phyloP scores from a whole-genome alignment of 2,888 invertebrate species.

The Chymomyza amoena region DNA sequence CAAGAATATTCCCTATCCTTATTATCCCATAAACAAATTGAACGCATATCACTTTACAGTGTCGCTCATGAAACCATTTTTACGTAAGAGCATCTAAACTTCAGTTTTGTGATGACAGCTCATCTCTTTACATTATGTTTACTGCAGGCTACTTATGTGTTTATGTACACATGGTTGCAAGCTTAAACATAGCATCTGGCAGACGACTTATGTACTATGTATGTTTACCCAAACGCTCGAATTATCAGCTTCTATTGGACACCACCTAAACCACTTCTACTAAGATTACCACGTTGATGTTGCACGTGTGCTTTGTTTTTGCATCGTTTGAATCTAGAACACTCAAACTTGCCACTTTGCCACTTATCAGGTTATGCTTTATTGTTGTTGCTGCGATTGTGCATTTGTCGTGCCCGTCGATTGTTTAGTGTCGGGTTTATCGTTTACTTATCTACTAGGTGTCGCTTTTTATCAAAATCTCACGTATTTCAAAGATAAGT shows the following conservation, averaged over 20 bases:
- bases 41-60: too few relatives aligned
- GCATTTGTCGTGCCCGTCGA: constrained; percentile 16
- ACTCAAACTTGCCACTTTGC: not conserved
- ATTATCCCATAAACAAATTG: too few relatives aligned
- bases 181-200: not conserved
- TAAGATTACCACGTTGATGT: not conserved
- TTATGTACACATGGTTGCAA: not conserved
- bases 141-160: not conserved
- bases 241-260: not conserved
- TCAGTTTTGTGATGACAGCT: too few relatives aligned
- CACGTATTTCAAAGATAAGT: constrained; percentile 21
- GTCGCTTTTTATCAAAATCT: constrained; percentile 36
- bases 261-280: not conserved
- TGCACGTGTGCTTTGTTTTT: not conserved
- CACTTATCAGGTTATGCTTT: constrained; percentile 13
- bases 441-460: constrained; percentile 30
- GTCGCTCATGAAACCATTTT: too few relatives aligned
- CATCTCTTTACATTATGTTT: not conserved
- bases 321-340: not conserved
- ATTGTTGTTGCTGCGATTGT: constrained; percentile 20
- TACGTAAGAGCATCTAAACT: too few relatives aligned
- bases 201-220: not conserved
- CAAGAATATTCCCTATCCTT: too few relatives aligned
- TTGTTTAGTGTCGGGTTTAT: constrained; percentile 25
- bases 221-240: not conserved